phyloP scores from a whole-genome alignment of 2,888 invertebrate species.

The Mesorhabditis spiculigera region DNA sequence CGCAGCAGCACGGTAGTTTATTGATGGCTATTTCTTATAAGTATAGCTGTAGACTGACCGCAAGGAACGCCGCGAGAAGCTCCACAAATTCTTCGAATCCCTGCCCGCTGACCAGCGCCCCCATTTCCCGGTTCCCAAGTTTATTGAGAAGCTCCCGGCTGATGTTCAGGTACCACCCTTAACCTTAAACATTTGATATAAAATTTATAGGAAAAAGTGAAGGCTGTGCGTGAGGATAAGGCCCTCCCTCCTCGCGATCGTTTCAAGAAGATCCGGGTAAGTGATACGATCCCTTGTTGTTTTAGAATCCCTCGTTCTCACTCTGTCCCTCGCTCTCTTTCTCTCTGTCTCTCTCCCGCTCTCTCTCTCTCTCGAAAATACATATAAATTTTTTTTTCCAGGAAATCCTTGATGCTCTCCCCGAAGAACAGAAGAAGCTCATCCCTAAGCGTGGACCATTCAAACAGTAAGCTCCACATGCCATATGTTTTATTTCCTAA shows the following conservation, averaged over 20 bases:
- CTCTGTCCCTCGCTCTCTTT: too few species aligned
- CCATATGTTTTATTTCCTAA: neutral
- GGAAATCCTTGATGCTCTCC: neutral
- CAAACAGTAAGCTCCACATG: slow-evolving; percentile 5
- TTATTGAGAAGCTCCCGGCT: slow-evolving; percentile 1
- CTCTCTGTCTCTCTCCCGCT: too few species aligned
- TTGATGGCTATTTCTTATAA: neutral
- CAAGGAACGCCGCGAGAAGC: slow-evolving; percentile 6
- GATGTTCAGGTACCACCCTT: neutral
- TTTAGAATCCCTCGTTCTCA: too few species aligned
- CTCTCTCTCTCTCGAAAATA: neutral
- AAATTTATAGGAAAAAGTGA: neutral
- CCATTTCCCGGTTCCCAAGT: neutral
- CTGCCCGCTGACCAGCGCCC: neutral
- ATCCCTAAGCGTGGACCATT: slow-evolving; percentile 3
- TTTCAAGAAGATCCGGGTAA: neutral
- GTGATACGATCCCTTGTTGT: neutral
- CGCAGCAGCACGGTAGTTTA: neutral
- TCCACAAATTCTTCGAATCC: neutral
- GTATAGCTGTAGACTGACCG: neutral
- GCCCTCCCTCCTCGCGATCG: neutral
- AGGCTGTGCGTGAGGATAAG: slow-evolving; percentile 1
- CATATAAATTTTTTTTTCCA: neutral
- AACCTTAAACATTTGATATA: too few species aligned
- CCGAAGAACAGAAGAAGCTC: neutral